Percentiles rank a stretch among this genome's conserved stretches.
Conservation (phyloP, 1,140 invertebrate species). For the Drosophila busckii region DNA sequence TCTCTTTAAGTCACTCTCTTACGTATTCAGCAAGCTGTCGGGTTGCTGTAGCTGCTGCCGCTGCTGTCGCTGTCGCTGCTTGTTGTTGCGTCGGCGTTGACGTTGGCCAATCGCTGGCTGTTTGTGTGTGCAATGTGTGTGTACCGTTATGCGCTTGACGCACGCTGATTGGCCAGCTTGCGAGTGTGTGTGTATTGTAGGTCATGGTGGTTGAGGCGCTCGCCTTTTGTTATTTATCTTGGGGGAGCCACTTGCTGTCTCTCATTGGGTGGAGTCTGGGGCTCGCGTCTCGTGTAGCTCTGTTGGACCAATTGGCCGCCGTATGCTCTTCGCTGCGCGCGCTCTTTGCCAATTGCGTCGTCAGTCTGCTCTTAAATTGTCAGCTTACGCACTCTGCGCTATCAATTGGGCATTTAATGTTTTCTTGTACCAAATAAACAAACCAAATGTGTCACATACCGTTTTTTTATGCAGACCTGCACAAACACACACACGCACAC, state of each 20-base stretch:
- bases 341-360: too few relatives aligned
- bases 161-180: conserved; percentile 12
- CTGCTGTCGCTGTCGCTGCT: conserved; percentile 4
- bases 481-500: too few relatives aligned
- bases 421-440: conserved; percentile 28
- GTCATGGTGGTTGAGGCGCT: conserved; percentile 31
- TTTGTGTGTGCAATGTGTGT: conserved; percentile 9
- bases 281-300: not conserved
- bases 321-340: not conserved
- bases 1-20: too few relatives aligned
- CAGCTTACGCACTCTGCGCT: not conserved
- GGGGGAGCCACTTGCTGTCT: conserved; percentile 10
- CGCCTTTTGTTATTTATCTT: conserved; percentile 4
- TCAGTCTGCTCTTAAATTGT: not conserved
- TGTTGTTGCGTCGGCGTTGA: conserved; percentile 20
- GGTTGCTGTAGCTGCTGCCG: too few relatives aligned
- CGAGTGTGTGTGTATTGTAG: conserved; percentile 7
- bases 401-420: conserved; percentile 11
- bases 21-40: too few relatives aligned
- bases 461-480: too few relatives aligned
- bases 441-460: conserved; percentile 10
- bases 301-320: conserved; percentile 13
- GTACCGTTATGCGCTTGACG: conserved; percentile 12
- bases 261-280: conserved; percentile 32
- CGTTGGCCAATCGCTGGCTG: conserved; percentile 17